Percentiles rank a stretch among this genome's conserved stretches.
phyloP scores from a whole-genome alignment of 2,113 vertebrate genomes.

The Pampusana beccarii region DNA sequence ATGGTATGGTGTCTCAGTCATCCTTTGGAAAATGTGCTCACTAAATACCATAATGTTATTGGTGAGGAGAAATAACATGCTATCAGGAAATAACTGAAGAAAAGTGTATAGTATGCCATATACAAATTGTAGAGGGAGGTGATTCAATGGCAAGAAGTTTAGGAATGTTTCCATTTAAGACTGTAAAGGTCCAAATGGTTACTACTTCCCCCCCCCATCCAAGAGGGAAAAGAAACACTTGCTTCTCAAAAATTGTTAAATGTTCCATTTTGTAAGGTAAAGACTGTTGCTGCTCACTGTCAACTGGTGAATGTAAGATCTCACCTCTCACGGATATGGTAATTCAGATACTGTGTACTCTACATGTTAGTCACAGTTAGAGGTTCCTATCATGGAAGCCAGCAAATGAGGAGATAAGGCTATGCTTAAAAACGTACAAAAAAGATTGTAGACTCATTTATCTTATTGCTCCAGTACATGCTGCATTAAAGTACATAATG shows the following conservation, averaged over 20 bases:
- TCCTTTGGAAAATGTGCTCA: conserved; percentile 59
- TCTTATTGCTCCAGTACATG: not conserved
- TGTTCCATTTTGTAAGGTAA: not conserved
- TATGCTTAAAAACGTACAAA: conserved; percentile 44
- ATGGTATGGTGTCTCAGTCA: not conserved
- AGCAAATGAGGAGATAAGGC: conserved; percentile 57
- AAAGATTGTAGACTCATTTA: conserved; percentile 34
- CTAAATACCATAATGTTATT: conserved; percentile 58
- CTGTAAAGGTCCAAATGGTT: not conserved
- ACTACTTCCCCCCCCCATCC: not conserved
- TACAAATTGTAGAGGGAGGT: conserved; percentile 65
- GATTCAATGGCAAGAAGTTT: conserved; percentile 61
- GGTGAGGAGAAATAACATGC: conserved; percentile 64
- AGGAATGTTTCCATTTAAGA: conserved; percentile 33
- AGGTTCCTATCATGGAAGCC: conserved; percentile 43
- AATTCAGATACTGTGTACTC: conserved; percentile 26
- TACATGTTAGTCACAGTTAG: conserved; percentile 17
- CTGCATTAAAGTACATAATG: conserved; percentile 30
- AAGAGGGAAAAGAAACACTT: not conserved
- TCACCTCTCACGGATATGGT: not conserved
- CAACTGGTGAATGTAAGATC: conserved; percentile 40
- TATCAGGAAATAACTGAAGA: conserved; percentile 71
- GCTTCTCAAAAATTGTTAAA: not conserved
- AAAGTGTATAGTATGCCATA: conserved; percentile 55
- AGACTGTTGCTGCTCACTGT: not conserved